A percentile compares a stretch with the other conserved stretches of the same genome.
phyloP scores from a whole-genome alignment of 2,797 vertebrate genomes.

The Tapirus indicus region DNA sequence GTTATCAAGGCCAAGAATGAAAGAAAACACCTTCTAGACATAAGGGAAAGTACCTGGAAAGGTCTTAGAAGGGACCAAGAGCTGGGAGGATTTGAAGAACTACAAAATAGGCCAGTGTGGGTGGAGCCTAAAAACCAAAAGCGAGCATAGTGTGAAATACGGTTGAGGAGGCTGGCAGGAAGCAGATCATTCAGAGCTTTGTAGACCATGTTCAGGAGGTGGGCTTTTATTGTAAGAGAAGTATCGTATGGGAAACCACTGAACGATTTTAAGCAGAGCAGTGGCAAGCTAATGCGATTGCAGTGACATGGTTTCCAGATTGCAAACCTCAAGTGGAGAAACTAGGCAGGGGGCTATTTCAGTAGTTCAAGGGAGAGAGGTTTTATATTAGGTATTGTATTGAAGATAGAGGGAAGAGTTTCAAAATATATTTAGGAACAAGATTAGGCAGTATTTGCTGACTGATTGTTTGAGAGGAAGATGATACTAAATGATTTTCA shows the following conservation, averaged over 20 bases:
- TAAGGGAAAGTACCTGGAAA: background rate
- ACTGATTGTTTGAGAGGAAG: background rate
- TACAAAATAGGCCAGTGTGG: background rate
- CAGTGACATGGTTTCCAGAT: background rate
- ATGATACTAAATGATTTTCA: background rate
- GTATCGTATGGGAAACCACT: background rate
- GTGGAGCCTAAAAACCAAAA: constrained; percentile 10
- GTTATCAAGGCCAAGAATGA: background rate
- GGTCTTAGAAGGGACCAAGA: background rate
- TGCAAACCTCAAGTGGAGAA: background rate
- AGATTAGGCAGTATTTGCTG: background rate
- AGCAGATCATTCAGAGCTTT: background rate
- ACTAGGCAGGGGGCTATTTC: background rate
- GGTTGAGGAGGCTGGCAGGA: background rate
- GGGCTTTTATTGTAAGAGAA: background rate
- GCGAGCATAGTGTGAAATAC: background rate
- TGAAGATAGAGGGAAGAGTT: background rate
- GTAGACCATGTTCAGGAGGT: background rate
- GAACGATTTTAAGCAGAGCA: background rate
- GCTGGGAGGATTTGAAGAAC: background rate
- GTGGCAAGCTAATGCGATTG: background rate
- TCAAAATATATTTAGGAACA: background rate
- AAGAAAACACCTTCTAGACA: background rate
- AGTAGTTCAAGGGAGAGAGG: background rate
- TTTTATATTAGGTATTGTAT: background rate